Percentiles rank a stretch among this genome's conserved stretches.
These are phyloP conservation scores for Heteromurus nitidus DNA, from an alignment of 2,888 invertebrate species.

Conservation along the genomic window DNA sequence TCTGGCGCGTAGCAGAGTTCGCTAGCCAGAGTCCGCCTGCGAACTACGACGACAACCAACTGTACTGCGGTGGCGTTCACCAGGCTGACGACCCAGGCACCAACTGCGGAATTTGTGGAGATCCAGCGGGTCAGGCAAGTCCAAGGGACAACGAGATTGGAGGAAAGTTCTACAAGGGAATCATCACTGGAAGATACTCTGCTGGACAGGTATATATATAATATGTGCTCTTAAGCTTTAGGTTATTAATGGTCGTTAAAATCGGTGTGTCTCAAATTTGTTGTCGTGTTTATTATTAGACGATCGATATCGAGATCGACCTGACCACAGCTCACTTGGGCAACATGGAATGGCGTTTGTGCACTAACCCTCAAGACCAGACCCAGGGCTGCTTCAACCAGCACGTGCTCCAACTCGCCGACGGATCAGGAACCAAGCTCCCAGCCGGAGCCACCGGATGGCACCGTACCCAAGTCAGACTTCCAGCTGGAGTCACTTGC, in stretches of 20 bases:
- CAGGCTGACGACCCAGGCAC: slow-evolving; percentile 46
- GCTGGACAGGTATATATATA: slow-evolving; percentile 23
- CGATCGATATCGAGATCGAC: slow-evolving; percentile 46
- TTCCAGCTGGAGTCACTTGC: slow-evolving; percentile 72
- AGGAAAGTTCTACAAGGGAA: slow-evolving; percentile 56
- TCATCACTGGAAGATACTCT: slow-evolving; percentile 32
- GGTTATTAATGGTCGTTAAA: not conserved
- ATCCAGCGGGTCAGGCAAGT: slow-evolving; percentile 46
- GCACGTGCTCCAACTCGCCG: slow-evolving; percentile 45
- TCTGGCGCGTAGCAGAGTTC: slow-evolving; percentile 61
- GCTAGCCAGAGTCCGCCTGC: slow-evolving; percentile 39
- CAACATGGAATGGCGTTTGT: slow-evolving; percentile 56
- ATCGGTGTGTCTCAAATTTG: not conserved
- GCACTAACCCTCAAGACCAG: slow-evolving; percentile 28
- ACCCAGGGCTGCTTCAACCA: slow-evolving; percentile 54
- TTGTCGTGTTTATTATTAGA: not conserved
- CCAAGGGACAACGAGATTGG: slow-evolving; percentile 57
- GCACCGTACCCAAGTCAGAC: slow-evolving; percentile 58
- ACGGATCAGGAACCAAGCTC: slow-evolving; percentile 74
- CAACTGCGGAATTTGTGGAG: slow-evolving; percentile 66
- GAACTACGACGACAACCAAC: slow-evolving; percentile 43
- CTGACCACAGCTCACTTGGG: slow-evolving; percentile 41
- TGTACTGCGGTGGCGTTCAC: slow-evolving; percentile 38
- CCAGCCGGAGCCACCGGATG: slow-evolving; percentile 72
- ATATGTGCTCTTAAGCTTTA: not conserved